Evolutionary conservation across 2,113 vertebrate species (phyloP), one percentile per base, ranked within the genome.

Genomic region (Hippocampus guttulatus): DNA sequence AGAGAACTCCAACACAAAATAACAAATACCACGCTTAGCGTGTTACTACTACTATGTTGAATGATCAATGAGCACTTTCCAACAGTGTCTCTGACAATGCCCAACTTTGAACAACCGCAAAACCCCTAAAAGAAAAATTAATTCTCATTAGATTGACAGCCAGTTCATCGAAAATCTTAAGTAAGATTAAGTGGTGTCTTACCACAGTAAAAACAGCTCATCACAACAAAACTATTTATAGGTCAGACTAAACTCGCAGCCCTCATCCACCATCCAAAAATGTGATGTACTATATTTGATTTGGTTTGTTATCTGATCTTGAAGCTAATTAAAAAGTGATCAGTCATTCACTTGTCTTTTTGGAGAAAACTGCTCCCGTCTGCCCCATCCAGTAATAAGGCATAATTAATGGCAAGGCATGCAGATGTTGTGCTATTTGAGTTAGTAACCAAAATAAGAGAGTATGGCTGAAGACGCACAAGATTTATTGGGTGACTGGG

Each of bases 271-370:
- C 5, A 4, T 71, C 65, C 64, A 68, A 75, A 71, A 55, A 61
- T 72, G 74, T 72, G 58, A 81, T 55, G 75, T 67, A 73, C 43
- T 77, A 62, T 47, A 63, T 65, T 84, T 84, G 73, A 83, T 47
- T 47, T 65, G 64, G 64, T 14, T 38, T 67, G 78, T 77, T 75
- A 71, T 62, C 70, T 80, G 77, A 78, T 65, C n/a, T 47, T 47
- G 64, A 65, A 25, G 7, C 23, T 65, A 65, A 65, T 64, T 45
- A 65, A 23, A 65, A 23, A 45, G n/a, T 47, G 23, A 65, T 47
- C 47, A 65, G 23, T 65, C 64, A 47, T 47, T 16, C 4, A 65
- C 64, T 65, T 25, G 64, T 65, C 43, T 65, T 14, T 23, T 20
- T 65, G 27, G 64, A 47, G 15, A 47, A 49, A 65, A 47, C n/a